Evolutionary conservation across 2,888 invertebrate species (phyloP), one percentile per base, ranked within the genome.

Genomic region (Rosalia funebris): DNA sequence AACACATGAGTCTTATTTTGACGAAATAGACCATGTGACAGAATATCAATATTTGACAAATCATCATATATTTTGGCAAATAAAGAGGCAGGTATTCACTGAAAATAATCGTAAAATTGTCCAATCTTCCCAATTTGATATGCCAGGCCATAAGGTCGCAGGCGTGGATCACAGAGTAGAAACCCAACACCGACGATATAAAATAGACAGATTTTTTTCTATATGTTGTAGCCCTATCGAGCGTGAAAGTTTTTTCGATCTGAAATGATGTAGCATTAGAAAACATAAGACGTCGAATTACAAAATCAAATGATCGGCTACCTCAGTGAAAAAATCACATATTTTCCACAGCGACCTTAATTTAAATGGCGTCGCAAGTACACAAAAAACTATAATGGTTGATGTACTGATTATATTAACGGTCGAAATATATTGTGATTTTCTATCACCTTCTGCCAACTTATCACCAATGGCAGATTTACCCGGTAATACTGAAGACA

Each of bases 11-110:
- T 16, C 36, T 34, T 15, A 48, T 36, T 25, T 20, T 48, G 2
- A 12, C 12, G 11, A 48, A 48, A 25, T 48, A 48, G 1, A 48
- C 36, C 37, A 48, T 1, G 36, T 48, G 48, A 15, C 47, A 20
- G 16, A 37, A 48, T 7, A 48, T 36, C 11, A 48, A 48, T 32
- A 48, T 48, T n/a, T 48, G 34, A 16, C 1, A n/a, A 0, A 48
- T 2, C 14, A 48, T 0, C 20, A 34, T 12, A 48, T 37, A 34
- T 36, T 36, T 34, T 9, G 31, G n/a, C 2, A 16, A 2, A 11
- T 37, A 20, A 17, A 31, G 17, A 20, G 37, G 48, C 10, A 48
- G 2, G 9, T 48, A 20, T 16, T 37, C 19, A 1, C 11, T 7
- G 5, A 44, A 9, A 14, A 44, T 0, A 7, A 5, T 4, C 5